Evolutionary conservation across 2,888 invertebrate genomes (phyloP), one percentile per base, ranked within the genome.

Genomic region (Rhaphigaster nebulosa): DNA sequence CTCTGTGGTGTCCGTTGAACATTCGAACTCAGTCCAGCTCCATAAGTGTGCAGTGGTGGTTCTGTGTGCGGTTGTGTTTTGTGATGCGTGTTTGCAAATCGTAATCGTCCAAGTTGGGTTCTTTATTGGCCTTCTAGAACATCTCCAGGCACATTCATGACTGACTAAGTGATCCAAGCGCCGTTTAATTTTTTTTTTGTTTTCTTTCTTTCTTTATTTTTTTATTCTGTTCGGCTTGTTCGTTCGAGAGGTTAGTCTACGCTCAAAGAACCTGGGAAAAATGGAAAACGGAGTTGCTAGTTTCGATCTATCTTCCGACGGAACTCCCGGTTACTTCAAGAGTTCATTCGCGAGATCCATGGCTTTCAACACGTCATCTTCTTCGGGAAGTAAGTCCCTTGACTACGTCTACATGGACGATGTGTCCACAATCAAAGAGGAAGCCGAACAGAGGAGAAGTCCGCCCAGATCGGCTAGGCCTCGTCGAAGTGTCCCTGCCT

Each of bases 311-410:
- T 92, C 92, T 13, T 87, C 90, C 15, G 91, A 90, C 54, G 91
- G 89, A n/a, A 91, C 91, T 3, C 91, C 92, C 45, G 91, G 91
- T 50, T 92, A 92, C 90, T 93, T 93, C 91, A 93, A 93, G 90
- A 92, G 92, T 88, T 92, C 92, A 15, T 93, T 93, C 91, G 93
- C 93, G 10, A 92, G 92, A 52, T 92, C 92, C 56, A 92, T 93
- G 93, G 92, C 92, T 12, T 92, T 92, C 90, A 91, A 90, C 38
- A 91, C 92, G n/a, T 80, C 80, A 70, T 52, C 54, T 8, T 90
- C 92, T 52, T 91, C 91, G 52, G 92, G 92, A 60, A 92, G 92
- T 84, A 92, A 92, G 87, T 92, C 92, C 34, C 87, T 92, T 80
- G 92, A 92, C 90, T 92, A 92, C 87, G 92, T 92, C 0, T 92